Conservation (phyloP, 1,140 invertebrate species). For the Megathymus violae region DNA sequence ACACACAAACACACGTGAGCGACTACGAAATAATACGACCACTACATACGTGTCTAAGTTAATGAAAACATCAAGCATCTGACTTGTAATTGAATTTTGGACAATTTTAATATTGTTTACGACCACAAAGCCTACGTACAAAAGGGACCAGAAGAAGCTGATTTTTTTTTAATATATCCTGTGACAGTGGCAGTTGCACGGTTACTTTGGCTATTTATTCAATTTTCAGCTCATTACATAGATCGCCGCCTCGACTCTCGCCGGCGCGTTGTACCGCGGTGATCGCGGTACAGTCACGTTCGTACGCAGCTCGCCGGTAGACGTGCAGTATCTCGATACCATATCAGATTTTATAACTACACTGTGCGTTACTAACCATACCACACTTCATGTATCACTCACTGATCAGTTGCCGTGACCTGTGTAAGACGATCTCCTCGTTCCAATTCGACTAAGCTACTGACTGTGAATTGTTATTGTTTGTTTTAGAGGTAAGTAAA, state of each 20-base stretch:
- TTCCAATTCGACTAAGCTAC: constrained; percentile 31
- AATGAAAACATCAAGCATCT: too few species aligned
- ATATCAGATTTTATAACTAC: constrained; percentile 32
- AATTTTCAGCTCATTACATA: constrained; percentile 2
- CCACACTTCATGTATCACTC: background rate
- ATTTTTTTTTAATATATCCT: too few species aligned
- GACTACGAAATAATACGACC: too few species aligned
- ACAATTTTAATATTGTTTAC: too few species aligned
- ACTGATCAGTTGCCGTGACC: constrained; percentile 40
- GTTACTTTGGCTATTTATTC: constrained; percentile 15
- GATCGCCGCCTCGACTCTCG: constrained; percentile 16
- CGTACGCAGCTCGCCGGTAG: constrained; percentile 46
- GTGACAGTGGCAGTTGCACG: too few species aligned
- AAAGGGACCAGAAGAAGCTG: too few species aligned
- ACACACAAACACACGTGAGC: too few species aligned
- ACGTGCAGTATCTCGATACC: constrained; percentile 37
- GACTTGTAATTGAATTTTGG: too few species aligned
- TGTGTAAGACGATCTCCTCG: constrained; percentile 20
- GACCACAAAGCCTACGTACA: too few species aligned
- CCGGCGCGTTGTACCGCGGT: too few species aligned
- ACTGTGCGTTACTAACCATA: constrained; percentile 44
- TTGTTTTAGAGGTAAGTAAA: constrained; percentile 34
- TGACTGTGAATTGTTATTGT: constrained; percentile 37
- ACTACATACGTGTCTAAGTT: too few species aligned
- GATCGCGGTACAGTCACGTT: constrained; percentile 56